Percentiles rank a stretch among this genome's conserved stretches.
These are phyloP conservation scores for Candoia aspera DNA, from an alignment of 2,113 vertebrate species.

Conservation along the genomic window DNA sequence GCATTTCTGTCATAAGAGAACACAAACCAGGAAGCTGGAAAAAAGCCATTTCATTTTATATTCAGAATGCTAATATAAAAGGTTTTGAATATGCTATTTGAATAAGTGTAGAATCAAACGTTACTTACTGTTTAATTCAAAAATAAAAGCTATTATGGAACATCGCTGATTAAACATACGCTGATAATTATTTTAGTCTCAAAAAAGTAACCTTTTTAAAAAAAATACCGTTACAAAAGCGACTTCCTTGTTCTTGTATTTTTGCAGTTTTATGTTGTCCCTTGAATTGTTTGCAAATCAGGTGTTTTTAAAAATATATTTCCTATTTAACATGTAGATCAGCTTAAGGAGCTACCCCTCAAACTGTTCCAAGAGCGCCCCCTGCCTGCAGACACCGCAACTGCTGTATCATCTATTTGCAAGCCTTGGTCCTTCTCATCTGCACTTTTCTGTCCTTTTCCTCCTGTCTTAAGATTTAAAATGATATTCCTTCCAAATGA, in stretches of 20 bases:
- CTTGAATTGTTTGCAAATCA: neutral
- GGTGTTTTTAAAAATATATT: neutral
- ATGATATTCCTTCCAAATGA: neutral
- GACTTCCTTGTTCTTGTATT: neutral
- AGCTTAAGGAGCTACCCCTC: neutral
- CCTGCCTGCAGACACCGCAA: constrained; percentile 62
- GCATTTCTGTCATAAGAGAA: constrained; percentile 33
- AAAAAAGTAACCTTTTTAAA: neutral
- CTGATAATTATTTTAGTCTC: neutral
- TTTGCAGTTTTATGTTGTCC: neutral
- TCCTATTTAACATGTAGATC: neutral
- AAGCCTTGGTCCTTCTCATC: neutral
- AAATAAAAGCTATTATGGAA: neutral
- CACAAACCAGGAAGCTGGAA: constrained; percentile 18
- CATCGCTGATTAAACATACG: neutral
- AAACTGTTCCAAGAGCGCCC: constrained; percentile 60
- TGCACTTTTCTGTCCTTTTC: neutral
- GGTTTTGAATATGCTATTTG: constrained; percentile 6
- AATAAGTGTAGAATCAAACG: neutral
- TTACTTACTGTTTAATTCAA: neutral
- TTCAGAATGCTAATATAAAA: neutral
- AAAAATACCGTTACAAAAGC: neutral
- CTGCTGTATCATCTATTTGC: neutral
- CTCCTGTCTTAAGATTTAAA: neutral
- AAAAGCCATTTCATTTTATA: constrained; percentile 22